Base-by-base conservation (phyloP, 2,888 invertebrate genomes). In the Strigamia transsilvanica region DNA sequence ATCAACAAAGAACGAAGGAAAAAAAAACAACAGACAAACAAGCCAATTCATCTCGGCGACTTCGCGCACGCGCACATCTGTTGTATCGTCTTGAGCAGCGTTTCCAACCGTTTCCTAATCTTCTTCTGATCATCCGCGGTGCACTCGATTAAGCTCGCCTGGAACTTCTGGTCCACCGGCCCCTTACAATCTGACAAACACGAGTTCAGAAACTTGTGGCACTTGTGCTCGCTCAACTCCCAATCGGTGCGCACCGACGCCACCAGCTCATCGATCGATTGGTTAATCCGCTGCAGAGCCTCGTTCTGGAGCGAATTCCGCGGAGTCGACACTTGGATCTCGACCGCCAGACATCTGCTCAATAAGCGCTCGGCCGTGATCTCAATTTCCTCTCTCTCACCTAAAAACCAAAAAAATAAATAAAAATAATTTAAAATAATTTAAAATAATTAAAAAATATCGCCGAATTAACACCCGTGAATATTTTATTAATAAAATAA, bases 61-160 rank as follows among this genome's bases (percentile, higher is more conserved):
- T 79, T 83, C 41, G 42, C 77, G 15, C 51, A 56, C 41, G 42
- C 77, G 15, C 51, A 56, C 34, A 82, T 78, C n/a, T 83, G 83
- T 73, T 83, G 73, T 21, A 83, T 83, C 56, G 83, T 83, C 23
- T 82, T 13, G 2, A 80, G 80, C 81, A 81, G 80, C 27, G 81
- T 83, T 84, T 81, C 86, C 84, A 84, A 84, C 80, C 85, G 85
- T 85, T 84, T 85, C 78, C 86, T 84, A 80, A 84, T 85, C 79
- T 86, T 85, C 85, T 89, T 89, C 85, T 89, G 89, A 84, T 89
- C 89, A 83, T 89, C 89, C 10, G 87, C 87, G 7, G 88, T 87
- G 84, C 89, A 88, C 21, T 87, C 87, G 77, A 89, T 85, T n/a
- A 88, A 83, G 61, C 85, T 85, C 18, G 85, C 85, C 83, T 88